Evolutionary conservation across 1,140 invertebrate genomes (phyloP).

Genomic region (Ptiloglossa arizonensis): DNA sequence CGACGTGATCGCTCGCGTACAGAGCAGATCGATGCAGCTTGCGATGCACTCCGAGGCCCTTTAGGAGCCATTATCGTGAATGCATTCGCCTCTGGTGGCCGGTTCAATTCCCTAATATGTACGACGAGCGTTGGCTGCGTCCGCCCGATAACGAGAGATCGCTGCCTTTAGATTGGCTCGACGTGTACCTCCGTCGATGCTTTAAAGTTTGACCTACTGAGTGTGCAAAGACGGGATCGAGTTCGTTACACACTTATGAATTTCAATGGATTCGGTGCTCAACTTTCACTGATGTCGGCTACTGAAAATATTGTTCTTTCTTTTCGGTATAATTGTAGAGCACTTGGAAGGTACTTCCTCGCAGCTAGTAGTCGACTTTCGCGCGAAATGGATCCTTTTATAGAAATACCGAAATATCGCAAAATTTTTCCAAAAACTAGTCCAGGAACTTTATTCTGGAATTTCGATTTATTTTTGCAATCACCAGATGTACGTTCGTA

Average conservation of each 20-base stretch:
- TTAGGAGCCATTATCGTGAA: slow-evolving; percentile 38
- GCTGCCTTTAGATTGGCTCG: background rate
- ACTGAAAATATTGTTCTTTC: too few species aligned
- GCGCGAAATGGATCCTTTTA: too few species aligned
- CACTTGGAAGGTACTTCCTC: too few species aligned
- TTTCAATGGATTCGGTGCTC: background rate
- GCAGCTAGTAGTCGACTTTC: too few species aligned
- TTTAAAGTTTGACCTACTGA: slow-evolving; percentile 26
- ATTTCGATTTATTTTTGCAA: too few species aligned
- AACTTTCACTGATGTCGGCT: background rate
- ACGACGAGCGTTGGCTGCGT: slow-evolving; percentile 14
- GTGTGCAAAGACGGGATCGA: background rate
- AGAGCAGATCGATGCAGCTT: background rate
- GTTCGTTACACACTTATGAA: background rate
- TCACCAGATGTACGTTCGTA: too few species aligned
- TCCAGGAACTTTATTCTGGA: too few species aligned
- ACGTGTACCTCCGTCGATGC: background rate
- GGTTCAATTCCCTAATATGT: slow-evolving; percentile 1
- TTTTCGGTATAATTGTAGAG: too few species aligned
- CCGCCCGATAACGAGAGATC: slow-evolving; percentile 31
- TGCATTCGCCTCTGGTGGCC: background rate
- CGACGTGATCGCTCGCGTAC: background rate
- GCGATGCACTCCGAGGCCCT: background rate
- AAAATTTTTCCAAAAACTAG: too few species aligned
- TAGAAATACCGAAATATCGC: too few species aligned